These are phyloP conservation scores for Pseudochirops corinnae DNA, from an alignment of 2,797 vertebrate species.

Conservation along the genomic window DNA sequence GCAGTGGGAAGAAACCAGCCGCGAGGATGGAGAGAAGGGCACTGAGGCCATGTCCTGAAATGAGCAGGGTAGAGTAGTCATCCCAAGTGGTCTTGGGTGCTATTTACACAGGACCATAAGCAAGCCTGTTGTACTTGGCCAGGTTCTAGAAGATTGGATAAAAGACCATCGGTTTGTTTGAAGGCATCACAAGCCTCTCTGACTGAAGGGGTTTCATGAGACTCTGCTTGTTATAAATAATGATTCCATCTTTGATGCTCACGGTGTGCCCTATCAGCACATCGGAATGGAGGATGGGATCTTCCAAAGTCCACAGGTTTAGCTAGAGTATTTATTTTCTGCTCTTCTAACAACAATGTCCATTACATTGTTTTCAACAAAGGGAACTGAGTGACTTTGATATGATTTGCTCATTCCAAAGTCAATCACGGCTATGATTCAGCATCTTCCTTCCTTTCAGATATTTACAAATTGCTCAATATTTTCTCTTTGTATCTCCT, in stretches of 20 bases:
- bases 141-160: background rate
- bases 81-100: background rate
- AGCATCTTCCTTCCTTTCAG: background rate
- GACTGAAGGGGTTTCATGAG: constrained; percentile 2
- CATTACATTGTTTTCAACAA: background rate
- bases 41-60: background rate
- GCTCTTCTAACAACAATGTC: too few species aligned
- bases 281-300: background rate
- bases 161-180: background rate
- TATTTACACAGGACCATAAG: background rate
- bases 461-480: background rate
- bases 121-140: background rate
- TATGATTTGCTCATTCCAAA: background rate
- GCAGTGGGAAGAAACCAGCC: background rate
- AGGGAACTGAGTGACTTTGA: background rate
- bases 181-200: constrained; percentile 10
- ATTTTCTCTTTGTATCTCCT: background rate
- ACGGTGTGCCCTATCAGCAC: background rate
- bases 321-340: background rate
- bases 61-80: background rate
- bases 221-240: background rate
- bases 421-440: background rate
- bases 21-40: background rate
- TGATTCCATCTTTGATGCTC: background rate
- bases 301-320: background rate